Evolutionary conservation across 2,888 invertebrate genomes (phyloP).

Genomic region (Zelleria hepariella): DNA sequence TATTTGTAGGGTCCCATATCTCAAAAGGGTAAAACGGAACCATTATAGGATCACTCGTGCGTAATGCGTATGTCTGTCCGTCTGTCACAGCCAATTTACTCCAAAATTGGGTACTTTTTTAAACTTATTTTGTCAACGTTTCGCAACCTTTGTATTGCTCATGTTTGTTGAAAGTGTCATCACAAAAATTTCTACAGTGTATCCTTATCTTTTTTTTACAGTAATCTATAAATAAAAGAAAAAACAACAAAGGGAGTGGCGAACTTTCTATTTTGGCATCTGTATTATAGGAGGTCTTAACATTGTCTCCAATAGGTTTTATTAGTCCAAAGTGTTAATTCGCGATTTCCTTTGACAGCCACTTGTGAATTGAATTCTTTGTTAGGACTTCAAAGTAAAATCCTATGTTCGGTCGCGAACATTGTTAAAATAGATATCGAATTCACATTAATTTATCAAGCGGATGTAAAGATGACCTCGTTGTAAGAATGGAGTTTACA

Average conservation of each 20-base stretch:
- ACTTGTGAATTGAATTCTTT: neutral
- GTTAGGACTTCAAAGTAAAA: neutral
- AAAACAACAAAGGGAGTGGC: neutral
- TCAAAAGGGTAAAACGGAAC: too few relatives aligned
- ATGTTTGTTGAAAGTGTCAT: too few relatives aligned
- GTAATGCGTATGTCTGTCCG: too few relatives aligned
- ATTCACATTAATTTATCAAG: neutral
- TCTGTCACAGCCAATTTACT: too few relatives aligned
- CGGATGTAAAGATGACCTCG: neutral
- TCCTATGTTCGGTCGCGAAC: neutral
- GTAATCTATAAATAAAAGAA: neutral
- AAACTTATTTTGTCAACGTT: too few relatives aligned
- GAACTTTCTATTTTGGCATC: slow-evolving; percentile 55
- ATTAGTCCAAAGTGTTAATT: neutral
- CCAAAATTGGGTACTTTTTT: too few relatives aligned
- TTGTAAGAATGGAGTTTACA: neutral
- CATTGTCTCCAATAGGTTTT: neutral
- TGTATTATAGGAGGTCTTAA: slow-evolving; percentile 20
- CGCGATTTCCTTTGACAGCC: neutral
- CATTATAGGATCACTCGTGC: too few relatives aligned
- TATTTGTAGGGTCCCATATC: too few relatives aligned
- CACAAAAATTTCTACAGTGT: too few relatives aligned
- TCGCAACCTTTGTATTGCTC: too few relatives aligned
- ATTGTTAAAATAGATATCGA: neutral
- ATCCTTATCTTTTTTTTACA: too few relatives aligned